Evolutionary conservation across 92 coral and sea anemone genomes (phyloP).

Genomic region (Virgularia gustaviana): DNA sequence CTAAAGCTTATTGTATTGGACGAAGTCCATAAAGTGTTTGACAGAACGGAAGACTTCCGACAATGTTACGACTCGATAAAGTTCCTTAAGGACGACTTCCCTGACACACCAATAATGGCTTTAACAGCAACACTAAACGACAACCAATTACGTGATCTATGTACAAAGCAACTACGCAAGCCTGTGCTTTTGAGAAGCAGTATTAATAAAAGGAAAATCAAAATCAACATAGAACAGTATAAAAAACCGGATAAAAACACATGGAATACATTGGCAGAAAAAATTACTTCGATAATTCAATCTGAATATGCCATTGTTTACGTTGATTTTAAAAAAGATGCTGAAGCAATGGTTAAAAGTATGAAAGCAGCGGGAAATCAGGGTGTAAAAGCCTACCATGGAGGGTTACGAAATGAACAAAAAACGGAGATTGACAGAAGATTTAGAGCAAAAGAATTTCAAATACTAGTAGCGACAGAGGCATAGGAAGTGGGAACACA

Average conservation of each 20-base stretch:
- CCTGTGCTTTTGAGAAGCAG: too few species aligned
- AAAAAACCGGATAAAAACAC: slow-evolving; percentile 4
- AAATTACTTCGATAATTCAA: background rate
- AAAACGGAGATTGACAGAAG: slow-evolving; percentile 22
- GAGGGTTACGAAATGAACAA: slow-evolving; percentile 16
- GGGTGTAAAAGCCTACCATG: slow-evolving; percentile 44
- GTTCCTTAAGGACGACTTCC: slow-evolving; percentile 10
- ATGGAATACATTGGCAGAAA: slow-evolving; percentile 35
- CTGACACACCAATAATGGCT: slow-evolving; percentile 37
- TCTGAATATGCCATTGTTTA: slow-evolving; percentile 34
- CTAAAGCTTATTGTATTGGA: slow-evolving; percentile 34
- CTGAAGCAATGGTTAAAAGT: slow-evolving; percentile 21
- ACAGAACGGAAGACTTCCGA: slow-evolving; percentile 33
- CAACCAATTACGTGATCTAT: too few species aligned
- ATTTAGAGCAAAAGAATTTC: slow-evolving; percentile 44
- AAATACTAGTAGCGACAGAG: too few species aligned
- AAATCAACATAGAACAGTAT: slow-evolving; percentile 6
- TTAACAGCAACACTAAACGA: slow-evolving; percentile 42
- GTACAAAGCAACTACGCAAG: too few species aligned
- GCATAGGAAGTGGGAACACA: too few species aligned
- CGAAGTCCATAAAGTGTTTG: slow-evolving; percentile 45
- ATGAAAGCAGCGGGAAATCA: slow-evolving; percentile 11
- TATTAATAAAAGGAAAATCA: too few species aligned
- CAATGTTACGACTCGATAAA: slow-evolving; percentile 16
- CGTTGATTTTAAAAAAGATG: slow-evolving; percentile 42